phyloP scores from a whole-genome alignment of 2,888 invertebrate genomes.

The Coelopa pilipes region DNA sequence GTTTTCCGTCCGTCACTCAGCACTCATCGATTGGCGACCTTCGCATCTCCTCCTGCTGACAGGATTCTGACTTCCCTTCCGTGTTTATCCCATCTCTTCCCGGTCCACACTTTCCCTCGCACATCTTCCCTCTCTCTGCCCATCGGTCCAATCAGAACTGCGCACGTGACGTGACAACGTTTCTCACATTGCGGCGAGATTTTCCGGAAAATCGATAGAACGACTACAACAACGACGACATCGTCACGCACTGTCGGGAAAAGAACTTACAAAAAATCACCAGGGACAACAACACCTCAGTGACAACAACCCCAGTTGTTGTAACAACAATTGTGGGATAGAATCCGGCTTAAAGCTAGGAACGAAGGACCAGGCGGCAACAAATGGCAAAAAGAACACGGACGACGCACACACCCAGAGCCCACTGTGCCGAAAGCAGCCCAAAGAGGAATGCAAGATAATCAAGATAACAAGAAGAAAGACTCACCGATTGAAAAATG shows the following conservation, averaged over 20 bases:
- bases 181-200: conserved; percentile 17
- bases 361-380: neutral
- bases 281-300: neutral
- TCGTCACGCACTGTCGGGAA: neutral
- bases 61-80: no score
- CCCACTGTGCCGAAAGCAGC: neutral
- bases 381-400: neutral
- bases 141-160: conserved; percentile 6
- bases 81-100: no score
- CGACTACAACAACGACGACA: conserved; percentile 8
- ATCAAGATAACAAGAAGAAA: neutral
- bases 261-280: neutral
- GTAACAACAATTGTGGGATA: neutral
- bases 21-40: no score
- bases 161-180: conserved; percentile 22
- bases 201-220: conserved; percentile 43
- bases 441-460: neutral
- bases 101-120: no score
- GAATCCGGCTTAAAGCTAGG: neutral
- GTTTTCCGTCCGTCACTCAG: no score
- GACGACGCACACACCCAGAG: neutral
- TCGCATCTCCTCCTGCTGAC: no score
- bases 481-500: neutral
- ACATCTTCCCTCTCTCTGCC: neutral
- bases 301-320: neutral